These are phyloP conservation scores for Nautilus pompilius DNA, from an alignment of 1,140 invertebrate genomes.

Conservation along the genomic window DNA sequence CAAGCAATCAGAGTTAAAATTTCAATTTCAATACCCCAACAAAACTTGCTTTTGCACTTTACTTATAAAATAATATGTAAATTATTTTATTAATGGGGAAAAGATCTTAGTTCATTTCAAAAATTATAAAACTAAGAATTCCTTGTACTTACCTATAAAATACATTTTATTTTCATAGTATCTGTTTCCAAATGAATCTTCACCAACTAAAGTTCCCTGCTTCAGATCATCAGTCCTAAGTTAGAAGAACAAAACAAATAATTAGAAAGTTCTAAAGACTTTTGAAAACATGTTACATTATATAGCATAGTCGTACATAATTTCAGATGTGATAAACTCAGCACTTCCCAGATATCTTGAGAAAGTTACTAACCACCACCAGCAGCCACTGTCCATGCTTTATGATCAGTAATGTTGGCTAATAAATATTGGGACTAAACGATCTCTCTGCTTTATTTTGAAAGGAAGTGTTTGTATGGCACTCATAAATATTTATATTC, in stretches of 20 bases:
- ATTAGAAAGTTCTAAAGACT: not conserved
- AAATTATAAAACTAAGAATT: too few relatives aligned
- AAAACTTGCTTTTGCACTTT: not conserved
- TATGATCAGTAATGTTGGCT: too few relatives aligned
- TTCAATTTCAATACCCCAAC: not conserved
- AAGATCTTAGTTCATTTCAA: not conserved
- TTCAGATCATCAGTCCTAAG: conserved; percentile 81
- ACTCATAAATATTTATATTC: too few relatives aligned
- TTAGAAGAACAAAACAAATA: conserved; percentile 16
- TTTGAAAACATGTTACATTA: too few relatives aligned
- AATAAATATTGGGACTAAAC: too few relatives aligned
- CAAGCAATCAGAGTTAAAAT: not conserved
- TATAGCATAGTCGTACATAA: too few relatives aligned
- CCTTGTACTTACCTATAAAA: conserved; percentile 78
- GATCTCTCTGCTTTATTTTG: too few relatives aligned
- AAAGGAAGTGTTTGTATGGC: too few relatives aligned
- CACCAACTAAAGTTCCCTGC: conserved; percentile 81
- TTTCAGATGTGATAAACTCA: too few relatives aligned
- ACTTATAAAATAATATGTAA: not conserved
- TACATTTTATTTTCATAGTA: conserved; percentile 91
- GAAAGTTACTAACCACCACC: too few relatives aligned
- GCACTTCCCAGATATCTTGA: too few relatives aligned
- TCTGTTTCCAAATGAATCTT: conserved; percentile 93
- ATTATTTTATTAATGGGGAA: not conserved
- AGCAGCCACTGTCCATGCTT: too few relatives aligned